Evolutionary conservation across 2,797 vertebrate genomes (phyloP), one percentile per base, ranked within the genome.

Genomic region (Acridotheres tristis): DNA sequence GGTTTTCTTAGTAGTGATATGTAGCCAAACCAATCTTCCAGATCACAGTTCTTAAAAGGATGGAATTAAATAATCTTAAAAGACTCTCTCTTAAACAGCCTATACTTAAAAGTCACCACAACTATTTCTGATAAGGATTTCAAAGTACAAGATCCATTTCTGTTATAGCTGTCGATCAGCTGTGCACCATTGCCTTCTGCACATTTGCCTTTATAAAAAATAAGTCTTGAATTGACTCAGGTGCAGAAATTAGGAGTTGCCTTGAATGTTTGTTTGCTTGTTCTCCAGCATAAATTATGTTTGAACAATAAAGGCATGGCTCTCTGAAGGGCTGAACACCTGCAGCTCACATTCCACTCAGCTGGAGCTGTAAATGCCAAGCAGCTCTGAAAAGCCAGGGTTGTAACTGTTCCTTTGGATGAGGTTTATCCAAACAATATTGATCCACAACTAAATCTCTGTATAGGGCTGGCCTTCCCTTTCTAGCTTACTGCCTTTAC

Each of bases 321-420:
- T 94, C 54, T 94, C 85, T 3, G 1, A 90, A 94, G 77, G 54
- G 48, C 83, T 94, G 83, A 88, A 45, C 94, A 96, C 92, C 94
- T 97, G 92, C 94, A 93, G 73, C 89, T 94, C 76, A 62, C 92
- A 85, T 79, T 86, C 76, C 74, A 34, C 63, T 77, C 80, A 86
- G 94, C 74, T 93, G 88, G 85, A 90, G 63, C 54, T 88, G 29
- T 59, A 84, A 94, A 94, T 91, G 89, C 93, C 93, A 78, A 85
- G 74, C 45, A 86, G 76, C 83, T 93, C 58, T 48, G 78, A 92
- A 91, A 88, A 95, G 77, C n/a, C 48, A 26, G 62, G 48, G 51
- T 36, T 74, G 55, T 59, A 75, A 85, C 61, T 75, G 58, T 72
- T 88, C 26, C 0, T 1, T 57, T 67, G 78, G 72, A 76, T 53